A percentile compares a stretch with the other conserved stretches of the same genome.
Evolutionary conservation across 2,113 vertebrate species (phyloP).

Genomic region (Centropus bengalensis): DNA sequence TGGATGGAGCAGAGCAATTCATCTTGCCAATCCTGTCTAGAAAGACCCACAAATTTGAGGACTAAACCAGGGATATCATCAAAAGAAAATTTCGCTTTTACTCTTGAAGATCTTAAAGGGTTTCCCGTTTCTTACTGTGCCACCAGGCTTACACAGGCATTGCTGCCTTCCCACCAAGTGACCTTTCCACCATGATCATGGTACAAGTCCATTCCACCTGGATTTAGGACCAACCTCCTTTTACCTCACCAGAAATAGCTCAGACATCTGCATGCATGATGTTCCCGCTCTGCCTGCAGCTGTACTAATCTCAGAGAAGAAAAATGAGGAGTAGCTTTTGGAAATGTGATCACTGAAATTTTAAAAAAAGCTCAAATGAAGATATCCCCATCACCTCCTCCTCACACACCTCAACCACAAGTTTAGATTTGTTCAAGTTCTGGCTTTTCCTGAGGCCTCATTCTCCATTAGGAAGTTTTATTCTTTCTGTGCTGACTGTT

Average conservation of each 20-base stretch:
- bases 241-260: background rate
- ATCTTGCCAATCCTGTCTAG: background rate
- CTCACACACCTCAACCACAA: background rate
- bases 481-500: background rate
- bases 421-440: background rate
- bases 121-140: background rate
- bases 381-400: background rate
- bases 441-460: background rate
- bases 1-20: background rate
- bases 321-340: background rate
- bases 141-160: background rate
- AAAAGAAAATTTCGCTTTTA: background rate
- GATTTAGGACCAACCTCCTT: background rate
- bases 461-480: background rate
- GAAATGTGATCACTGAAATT: background rate
- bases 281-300: background rate
- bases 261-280: background rate
- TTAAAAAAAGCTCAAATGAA: background rate
- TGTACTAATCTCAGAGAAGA: background rate
- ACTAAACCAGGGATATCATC: background rate
- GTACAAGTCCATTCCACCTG: background rate
- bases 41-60: background rate
- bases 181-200: background rate
- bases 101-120: background rate
- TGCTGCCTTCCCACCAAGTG: background rate